Evolutionary conservation across 2,797 vertebrate species (phyloP).

Genomic region (Morus bassanus): DNA sequence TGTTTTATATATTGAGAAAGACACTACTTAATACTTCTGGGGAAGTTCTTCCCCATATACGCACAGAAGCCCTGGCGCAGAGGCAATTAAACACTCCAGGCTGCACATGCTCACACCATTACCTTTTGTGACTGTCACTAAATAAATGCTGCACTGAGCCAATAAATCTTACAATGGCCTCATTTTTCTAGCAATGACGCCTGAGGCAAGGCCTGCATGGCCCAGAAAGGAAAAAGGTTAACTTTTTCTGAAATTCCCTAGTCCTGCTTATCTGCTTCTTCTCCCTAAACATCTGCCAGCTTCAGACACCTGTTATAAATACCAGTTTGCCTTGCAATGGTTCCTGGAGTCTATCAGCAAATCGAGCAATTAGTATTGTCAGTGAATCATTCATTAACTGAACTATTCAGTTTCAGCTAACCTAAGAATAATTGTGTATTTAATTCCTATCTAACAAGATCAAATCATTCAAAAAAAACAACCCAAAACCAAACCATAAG

Average conservation of each 20-base stretch:
- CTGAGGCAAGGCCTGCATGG: background rate
- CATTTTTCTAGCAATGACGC: background rate
- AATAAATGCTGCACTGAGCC: background rate
- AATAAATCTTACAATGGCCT: slow-evolving; percentile 23
- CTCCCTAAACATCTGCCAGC: slow-evolving; percentile 8
- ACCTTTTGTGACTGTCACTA: background rate
- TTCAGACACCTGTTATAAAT: slow-evolving; percentile 17
- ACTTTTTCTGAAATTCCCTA: slow-evolving; percentile 33
- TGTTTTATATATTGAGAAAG: background rate
- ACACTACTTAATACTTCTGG: background rate
- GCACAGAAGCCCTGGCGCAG: background rate
- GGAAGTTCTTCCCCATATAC: background rate
- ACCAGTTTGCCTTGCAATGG: background rate
- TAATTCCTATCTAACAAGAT: background rate
- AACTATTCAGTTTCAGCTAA: background rate
- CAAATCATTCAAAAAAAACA: background rate
- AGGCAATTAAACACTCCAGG: slow-evolving; percentile 29
- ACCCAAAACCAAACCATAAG: no score
- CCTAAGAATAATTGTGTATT: background rate
- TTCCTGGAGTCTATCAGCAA: background rate
- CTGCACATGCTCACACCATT: slow-evolving; percentile 16
- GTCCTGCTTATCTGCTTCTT: slow-evolving; percentile 18
- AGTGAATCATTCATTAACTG: slow-evolving; percentile 15
- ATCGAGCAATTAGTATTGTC: background rate
- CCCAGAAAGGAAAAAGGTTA: slow-evolving; percentile 32